phyloP scores from a whole-genome alignment of 2,113 vertebrate genomes.

The Eleginops maclovinus region DNA sequence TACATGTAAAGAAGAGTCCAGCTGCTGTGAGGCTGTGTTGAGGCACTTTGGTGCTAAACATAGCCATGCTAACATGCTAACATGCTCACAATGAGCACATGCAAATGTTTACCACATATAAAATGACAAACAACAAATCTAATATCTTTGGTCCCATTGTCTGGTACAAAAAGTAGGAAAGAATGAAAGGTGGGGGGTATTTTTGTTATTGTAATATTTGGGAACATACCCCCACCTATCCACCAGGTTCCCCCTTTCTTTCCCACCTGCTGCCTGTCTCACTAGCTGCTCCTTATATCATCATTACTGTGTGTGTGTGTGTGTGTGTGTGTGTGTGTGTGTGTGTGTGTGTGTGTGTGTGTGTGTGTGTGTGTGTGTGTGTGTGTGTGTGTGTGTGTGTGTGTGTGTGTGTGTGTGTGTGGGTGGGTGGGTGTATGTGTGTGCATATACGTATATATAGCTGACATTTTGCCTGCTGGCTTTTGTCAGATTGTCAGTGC shows the following conservation, averaged over 20 bases:
- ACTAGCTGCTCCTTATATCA: slow-evolving; percentile 17
- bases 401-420: background rate
- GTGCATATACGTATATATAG: background rate
- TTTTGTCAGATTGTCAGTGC: slow-evolving; percentile 32
- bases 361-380: background rate
- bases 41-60: no score
- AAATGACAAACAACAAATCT: no score
- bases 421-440: no score
- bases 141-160: no score
- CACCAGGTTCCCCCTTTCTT: slow-evolving; percentile 6
- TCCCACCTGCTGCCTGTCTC: slow-evolving; percentile 16
- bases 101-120: no score
- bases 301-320: slow-evolving; percentile 13
- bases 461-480: slow-evolving; percentile 23
- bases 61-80: background rate
- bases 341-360: no score
- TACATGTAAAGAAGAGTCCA: background rate
- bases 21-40: background rate
- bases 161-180: no score
- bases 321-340: background rate
- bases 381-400: slow-evolving; percentile 4
- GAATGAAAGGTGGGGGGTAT: no score
- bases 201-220: no score
- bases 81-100: background rate
- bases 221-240: slow-evolving; percentile 32